Evolutionary conservation across 1,140 invertebrate genomes (phyloP), one percentile per base, ranked within the genome.

Genomic region (Solenopsis fugax): DNA sequence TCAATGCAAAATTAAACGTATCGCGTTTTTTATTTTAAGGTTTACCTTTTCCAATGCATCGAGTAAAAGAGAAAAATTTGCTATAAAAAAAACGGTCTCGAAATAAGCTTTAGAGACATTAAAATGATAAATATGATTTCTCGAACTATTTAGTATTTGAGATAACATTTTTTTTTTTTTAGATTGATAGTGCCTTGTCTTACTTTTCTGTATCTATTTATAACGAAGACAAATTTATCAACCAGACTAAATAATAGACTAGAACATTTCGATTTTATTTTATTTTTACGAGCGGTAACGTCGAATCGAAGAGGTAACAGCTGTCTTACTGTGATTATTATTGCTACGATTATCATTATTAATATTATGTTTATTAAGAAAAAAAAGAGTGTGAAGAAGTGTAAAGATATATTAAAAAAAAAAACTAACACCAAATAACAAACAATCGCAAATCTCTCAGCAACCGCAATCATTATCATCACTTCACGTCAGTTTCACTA

Each of bases 401-500:
- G 94, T 92, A 89, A 91, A 92, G 88, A 91, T 64, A 82, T 81
- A 89, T 85, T 73, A 88, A 92, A 88, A 91, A 92, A 88, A 89
- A 77, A 86, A 94, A 94, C 88, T 91, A 88, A 93, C 94, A 95
- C 93, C 92, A 92, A 94, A 90, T 93, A 94, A 93, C 94, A 95
- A 95, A 93, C 94, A 94, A 93, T 93, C 92, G 91, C 91, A 94
- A 95, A 92, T 95, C 94, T 94, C 90, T 95, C 94, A 95, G 93
- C 94, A 95, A 94, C 93, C 93, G 93, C 94, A 94, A 94, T 93
- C 93, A 93, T 93, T 89, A 92, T 91, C 91, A 93, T 93, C 93
- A 93, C 92, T 93, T 93, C 93, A 93, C 92, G 91, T 94, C 93
- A 94, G 87, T 89, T 90, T 93, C 93, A 93, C 93, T 89, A 94